These are phyloP conservation scores for Diabrotica balteata DNA, from an alignment of 2,888 invertebrate genomes.

Conservation along the genomic window DNA sequence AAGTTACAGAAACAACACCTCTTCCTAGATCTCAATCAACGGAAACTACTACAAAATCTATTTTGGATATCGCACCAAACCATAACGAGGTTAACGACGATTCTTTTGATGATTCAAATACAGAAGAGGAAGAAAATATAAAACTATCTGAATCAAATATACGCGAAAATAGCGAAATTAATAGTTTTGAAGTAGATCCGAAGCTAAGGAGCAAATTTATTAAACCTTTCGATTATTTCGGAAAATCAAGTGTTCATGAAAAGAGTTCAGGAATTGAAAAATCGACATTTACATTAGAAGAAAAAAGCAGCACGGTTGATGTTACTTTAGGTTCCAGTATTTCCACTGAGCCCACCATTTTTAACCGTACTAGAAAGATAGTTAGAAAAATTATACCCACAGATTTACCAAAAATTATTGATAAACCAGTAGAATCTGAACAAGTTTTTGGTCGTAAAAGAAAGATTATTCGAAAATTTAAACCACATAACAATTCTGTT, in stretches of 20 bases:
- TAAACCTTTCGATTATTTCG: slow-evolving; percentile 24
- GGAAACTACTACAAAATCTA: slow-evolving; percentile 4
- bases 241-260: slow-evolving; percentile 16
- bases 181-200: slow-evolving; percentile 39
- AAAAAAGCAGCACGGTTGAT: slow-evolving; percentile 6
- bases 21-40: neutral
- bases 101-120: slow-evolving; percentile 38
- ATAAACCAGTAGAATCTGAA: slow-evolving; percentile 27
- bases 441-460: slow-evolving; percentile 40
- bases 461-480: slow-evolving; percentile 52
- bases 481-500: slow-evolving; percentile 37
- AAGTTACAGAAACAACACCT: slow-evolving; percentile 24
- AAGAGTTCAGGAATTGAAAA: slow-evolving; percentile 8
- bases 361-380: slow-evolving; percentile 52
- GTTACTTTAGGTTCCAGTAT: neutral
- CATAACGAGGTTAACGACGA: slow-evolving; percentile 38
- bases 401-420: slow-evolving; percentile 12
- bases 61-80: slow-evolving; percentile 12
- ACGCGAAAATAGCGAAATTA: slow-evolving; percentile 56
- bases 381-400: slow-evolving; percentile 49
- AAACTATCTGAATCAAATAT: slow-evolving; percentile 60
- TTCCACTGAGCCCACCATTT: slow-evolving; percentile 45
- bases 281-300: neutral
- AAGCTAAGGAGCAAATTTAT: slow-evolving; percentile 34
- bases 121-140: slow-evolving; percentile 58